Evolutionary conservation across 2,797 vertebrate genomes (phyloP).

Genomic region (Sorex maritimensis): DNA sequence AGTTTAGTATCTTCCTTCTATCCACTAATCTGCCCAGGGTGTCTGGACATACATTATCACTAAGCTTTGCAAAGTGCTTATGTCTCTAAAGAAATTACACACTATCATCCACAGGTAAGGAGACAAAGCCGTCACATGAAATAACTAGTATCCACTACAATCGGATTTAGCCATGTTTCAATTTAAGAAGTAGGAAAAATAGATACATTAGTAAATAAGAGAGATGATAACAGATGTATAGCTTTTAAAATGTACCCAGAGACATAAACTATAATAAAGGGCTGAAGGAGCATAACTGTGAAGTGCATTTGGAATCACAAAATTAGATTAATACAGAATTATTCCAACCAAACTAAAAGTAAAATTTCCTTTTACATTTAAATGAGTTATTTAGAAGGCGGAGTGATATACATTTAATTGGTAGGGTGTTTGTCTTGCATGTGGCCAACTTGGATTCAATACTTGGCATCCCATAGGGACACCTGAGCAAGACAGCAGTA

Average conservation of each 20-base stretch:
- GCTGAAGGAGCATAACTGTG: not conserved
- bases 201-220: not conserved
- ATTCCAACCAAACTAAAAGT: slow-evolving; percentile 7
- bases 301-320: slow-evolving; percentile 42
- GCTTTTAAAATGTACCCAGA: not conserved
- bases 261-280: not conserved
- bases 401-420: no score
- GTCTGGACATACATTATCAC: not conserved
- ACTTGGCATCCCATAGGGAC: no score
- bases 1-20: not conserved
- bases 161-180: not conserved
- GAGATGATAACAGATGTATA: not conserved
- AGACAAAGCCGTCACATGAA: not conserved
- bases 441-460: no score
- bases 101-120: not conserved
- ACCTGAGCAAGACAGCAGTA: no score
- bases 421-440: no score
- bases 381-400: not conserved
- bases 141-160: not conserved
- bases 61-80: not conserved
- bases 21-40: not conserved
- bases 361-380: slow-evolving; percentile 34
- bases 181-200: not conserved
- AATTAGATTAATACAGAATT: slow-evolving; percentile 6
- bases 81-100: slow-evolving; percentile 46